Base-by-base conservation (phyloP, 2,888 invertebrate genomes). In the Diaprepes abbreviatus region DNA sequence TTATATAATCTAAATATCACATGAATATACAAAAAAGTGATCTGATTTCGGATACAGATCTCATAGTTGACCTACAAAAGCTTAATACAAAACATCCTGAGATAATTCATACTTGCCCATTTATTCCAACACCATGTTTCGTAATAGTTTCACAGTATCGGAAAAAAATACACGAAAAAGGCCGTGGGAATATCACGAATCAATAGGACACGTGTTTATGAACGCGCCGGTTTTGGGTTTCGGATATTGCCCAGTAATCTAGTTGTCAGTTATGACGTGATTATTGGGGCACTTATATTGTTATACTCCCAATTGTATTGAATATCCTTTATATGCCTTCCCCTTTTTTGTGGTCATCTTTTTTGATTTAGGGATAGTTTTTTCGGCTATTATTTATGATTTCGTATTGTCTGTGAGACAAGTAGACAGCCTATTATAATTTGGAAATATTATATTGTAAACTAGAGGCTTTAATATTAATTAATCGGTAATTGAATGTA, bases 221-320 rank as follows among this genome's bases (percentile, higher is more conserved):
- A 28, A 28, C 16, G 31, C 14, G 28, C 28, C 48, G 7, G 24
- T 12, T 28, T 48, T 6, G 12, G 48, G 48, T 28, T 28, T 50
- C 28, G 48, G 48, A 50, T 50, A 50, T 28, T 28, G 48, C 16
- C 12, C 28, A 28, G 48, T 50, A 50, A 50, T 50, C 21, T 57
- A 57, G 36, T 57, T 57, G 57, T 57, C 57, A 57, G 57, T 40
- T 57, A 38, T 24, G 57, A 57, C 21, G 40, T 57, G 57, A 38
- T 57, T 57, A 57, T 57, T 57, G 38, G 57, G 14, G 24, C 38
- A 57, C 35, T 57, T 40, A 17, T 55, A 38, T 40, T 57, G 57
- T 28, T 57, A 38, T 24, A 24, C 16, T 38, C 16, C 24, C 48
- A 50, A 50, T 50, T 50, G 28, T 50, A 28, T 43, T 43, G 43